Conservation (phyloP, 2,888 invertebrate species). For the Hypomecis atomaria region DNA sequence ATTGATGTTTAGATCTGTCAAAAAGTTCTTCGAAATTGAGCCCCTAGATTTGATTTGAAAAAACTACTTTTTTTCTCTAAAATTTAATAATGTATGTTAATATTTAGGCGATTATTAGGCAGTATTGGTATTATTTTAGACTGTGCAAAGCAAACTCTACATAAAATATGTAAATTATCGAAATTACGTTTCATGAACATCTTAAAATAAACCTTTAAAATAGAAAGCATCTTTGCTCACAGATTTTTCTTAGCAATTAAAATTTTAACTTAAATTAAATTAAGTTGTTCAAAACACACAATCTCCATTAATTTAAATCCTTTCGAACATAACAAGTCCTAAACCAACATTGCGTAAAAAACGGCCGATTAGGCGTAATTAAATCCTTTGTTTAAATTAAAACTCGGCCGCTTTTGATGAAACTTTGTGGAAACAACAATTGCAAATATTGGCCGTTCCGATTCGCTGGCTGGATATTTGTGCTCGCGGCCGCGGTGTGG, state of each 20-base stretch:
- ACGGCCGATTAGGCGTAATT: conserved; percentile 35
- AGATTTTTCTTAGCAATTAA: conserved; percentile 4
- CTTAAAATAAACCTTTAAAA: not conserved
- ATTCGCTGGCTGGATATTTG: conserved; percentile 43
- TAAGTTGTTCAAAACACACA: conserved; percentile 20
- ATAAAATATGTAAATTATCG: no score
- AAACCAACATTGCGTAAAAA: conserved; percentile 36
- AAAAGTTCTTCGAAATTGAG: no score
- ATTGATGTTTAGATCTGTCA: no score
- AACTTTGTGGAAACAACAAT: conserved; percentile 35
- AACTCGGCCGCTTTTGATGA: conserved; percentile 32
- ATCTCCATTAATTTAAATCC: conserved; percentile 29
- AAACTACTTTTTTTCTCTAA: no score
- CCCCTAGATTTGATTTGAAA: no score
- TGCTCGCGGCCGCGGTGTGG: conserved; percentile 13
- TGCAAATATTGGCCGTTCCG: conserved; percentile 48
- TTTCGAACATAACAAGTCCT: conserved; percentile 27
- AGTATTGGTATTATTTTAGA: no score
- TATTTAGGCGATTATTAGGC: no score
- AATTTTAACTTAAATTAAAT: conserved; percentile 6
- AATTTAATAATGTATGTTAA: no score
- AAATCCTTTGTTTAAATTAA: conserved; percentile 35
- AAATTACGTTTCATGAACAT: not conserved
- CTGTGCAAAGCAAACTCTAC: no score
- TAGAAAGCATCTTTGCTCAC: not conserved